A percentile compares a stretch with the other conserved stretches of the same genome.
These are phyloP conservation scores for Biston stratarius DNA, from an alignment of 2,888 invertebrate species.

Conservation along the genomic window DNA sequence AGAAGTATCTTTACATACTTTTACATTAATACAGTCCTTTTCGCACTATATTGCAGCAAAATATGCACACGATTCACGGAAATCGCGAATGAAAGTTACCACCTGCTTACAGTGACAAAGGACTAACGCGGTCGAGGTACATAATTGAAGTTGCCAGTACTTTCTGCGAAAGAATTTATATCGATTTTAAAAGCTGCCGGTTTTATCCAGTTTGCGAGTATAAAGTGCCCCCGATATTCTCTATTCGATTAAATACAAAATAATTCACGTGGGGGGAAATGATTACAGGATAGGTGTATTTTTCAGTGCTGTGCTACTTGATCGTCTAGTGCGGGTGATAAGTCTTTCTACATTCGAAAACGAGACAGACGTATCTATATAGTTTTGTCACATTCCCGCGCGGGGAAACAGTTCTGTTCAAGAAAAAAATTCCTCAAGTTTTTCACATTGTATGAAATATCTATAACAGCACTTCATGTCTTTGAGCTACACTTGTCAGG, in stretches of 20 bases:
- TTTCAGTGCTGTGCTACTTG: no score
- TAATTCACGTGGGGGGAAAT: no score
- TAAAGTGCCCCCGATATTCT: constrained; percentile 31
- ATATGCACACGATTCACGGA: background rate
- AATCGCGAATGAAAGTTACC: background rate
- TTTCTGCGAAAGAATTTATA: constrained; percentile 53
- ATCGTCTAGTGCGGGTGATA: no score
- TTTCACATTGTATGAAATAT: no score
- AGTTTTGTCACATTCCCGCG: no score
- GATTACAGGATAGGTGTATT: no score
- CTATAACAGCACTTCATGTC: no score
- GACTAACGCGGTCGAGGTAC: constrained; percentile 5
- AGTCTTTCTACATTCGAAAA: no score
- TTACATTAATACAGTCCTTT: constrained; percentile 4
- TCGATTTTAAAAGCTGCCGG: constrained; percentile 54
- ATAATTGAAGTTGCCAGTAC: constrained; percentile 24
- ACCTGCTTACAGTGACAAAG: constrained; percentile 19
- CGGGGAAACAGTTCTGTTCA: no score
- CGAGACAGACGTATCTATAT: no score
- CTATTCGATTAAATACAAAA: background rate
- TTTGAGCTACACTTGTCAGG: no score
- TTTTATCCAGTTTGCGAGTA: constrained; percentile 47
- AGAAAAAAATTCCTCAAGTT: no score
- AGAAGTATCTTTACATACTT: constrained; percentile 23
- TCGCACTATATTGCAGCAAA: constrained; percentile 10